Base-by-base conservation (phyloP, 2,797 vertebrate genomes). In the Spondyliosoma cantharus region DNA sequence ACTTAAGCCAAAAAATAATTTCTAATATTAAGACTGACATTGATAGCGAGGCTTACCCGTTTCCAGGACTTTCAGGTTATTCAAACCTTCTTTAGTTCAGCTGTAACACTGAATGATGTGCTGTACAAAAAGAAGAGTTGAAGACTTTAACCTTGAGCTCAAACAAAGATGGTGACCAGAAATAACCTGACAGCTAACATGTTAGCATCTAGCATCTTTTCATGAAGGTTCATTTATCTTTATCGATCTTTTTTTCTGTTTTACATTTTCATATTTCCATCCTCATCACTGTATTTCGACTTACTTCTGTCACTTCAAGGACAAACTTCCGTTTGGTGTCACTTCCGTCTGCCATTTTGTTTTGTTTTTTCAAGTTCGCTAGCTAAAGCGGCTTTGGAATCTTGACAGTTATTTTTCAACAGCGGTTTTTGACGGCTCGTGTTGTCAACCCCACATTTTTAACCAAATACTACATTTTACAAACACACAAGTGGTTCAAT, bases 281-380 rank as follows among this genome's bases (percentile, higher is more conserved):
- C 3, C 1, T 64, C 20, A 5, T n/a, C 13, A 12, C 12, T 58
- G 16, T 53, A 7, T 48, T 54, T 16, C 0, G 2, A 59, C 60
- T 52, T 81, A 64, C 32, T 22, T 43, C 7, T 57, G 24, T 45
- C 60, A n/a, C 22, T 64, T 43, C 27, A n/a, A 46, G 12, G 49
- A 19, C 29, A 4, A 3, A 16, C 1, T 37, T 46, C 20, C 29
- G 29, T 43, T 37, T 0, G 46, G 22, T 5, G n/a, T 70, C 15
- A 29, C 58, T 20, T 32, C 63, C 5, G 13, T 7, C 15, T 8
- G 43, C 11, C 43, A 58, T 45, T 19, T 54, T 37, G 37, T 37
- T 37, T 32, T 32, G 7, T 32, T 32, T 7, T 37, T 37, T 37
- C 9, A 37, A 37, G 7, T 37, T 37, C 2, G 37, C 37, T 37